Base-by-base conservation (phyloP, 1,140 invertebrate genomes). In the Anagrus nilaparvatae region DNA sequence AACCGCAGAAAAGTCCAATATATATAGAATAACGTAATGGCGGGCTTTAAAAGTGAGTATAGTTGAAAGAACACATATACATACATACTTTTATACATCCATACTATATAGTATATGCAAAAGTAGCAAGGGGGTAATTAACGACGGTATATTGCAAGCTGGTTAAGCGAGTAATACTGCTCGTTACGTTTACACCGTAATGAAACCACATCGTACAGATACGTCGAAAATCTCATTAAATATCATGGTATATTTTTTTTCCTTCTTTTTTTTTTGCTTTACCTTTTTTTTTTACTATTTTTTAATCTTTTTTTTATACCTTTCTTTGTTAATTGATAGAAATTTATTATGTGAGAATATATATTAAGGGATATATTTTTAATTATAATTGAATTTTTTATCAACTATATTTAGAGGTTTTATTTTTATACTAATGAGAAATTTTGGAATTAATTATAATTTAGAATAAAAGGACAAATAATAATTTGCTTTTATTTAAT, bases 91-190 rank as follows among this genome's bases (percentile, higher is more conserved):
- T n/a, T n/a, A n/a, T n/a, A n/a, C n/a, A n/a, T n/a, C n/a, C n/a
- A n/a, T n/a, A n/a, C n/a, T n/a, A n/a, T n/a, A n/a, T n/a, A n/a
- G n/a, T n/a, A n/a, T n/a, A n/a, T n/a, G n/a, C n/a, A n/a, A 13
- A 8, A 14, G 16, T 12, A 20, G 28, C 13, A 39, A 39, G 54
- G 50, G 57, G 57, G 52, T 68, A 67, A 68, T 64, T 66, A 66
- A 67, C 60, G 63, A 60, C 50, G 59, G 58, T 59, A 59, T 59
- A 53, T 58, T n/a, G n/a, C n/a, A n/a, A n/a, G n/a, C n/a, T n/a
- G 28, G 28, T 50, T 52, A 40, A 43, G 42, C 52, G 57, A 65
- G 56, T 66, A 63, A 68, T 67, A 55, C 54, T 51, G 40, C 58
- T 66, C 62, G 63, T 68, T 67, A 65, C 48, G 54, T 42, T 39